phyloP scores from a whole-genome alignment of 2,888 invertebrate genomes.

The Eurois occulta region DNA sequence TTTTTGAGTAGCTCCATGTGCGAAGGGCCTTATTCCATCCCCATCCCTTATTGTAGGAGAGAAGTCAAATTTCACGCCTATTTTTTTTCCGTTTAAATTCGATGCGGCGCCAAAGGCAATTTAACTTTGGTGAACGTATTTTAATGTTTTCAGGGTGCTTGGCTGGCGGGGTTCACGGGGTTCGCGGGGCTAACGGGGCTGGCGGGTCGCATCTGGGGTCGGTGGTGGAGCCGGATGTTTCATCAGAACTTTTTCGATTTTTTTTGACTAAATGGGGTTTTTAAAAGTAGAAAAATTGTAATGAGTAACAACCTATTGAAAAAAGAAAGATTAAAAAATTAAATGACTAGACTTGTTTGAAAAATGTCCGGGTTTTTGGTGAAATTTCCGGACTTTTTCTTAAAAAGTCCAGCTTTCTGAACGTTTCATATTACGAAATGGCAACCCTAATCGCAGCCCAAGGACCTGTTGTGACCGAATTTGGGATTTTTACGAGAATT shows the following conservation, averaged over 20 bases:
- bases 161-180: constrained; percentile 5
- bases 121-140: constrained; percentile 67
- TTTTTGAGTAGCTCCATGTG: too few relatives aligned
- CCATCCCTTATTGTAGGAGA: constrained; percentile 27
- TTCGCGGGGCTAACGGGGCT: neutral
- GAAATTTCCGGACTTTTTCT: neutral
- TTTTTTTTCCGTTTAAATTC: constrained; percentile 65
- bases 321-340: neutral
- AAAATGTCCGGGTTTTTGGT: neutral
- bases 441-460: constrained; percentile 5
- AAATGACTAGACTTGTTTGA: neutral
- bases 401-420: neutral
- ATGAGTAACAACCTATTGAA: neutral
- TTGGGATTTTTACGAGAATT: constrained; percentile 47
- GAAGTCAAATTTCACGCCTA: constrained; percentile 45
- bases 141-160: constrained; percentile 54
- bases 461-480: constrained; percentile 26
- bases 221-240: too few relatives aligned
- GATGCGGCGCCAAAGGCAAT: constrained; percentile 57
- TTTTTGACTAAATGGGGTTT: neutral
- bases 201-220: neutral
- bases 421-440: neutral
- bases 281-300: neutral
- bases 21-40: too few relatives aligned
- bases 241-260: neutral